Conservation (phyloP, 2,888 invertebrate species). For the Leucozona laternaria region DNA sequence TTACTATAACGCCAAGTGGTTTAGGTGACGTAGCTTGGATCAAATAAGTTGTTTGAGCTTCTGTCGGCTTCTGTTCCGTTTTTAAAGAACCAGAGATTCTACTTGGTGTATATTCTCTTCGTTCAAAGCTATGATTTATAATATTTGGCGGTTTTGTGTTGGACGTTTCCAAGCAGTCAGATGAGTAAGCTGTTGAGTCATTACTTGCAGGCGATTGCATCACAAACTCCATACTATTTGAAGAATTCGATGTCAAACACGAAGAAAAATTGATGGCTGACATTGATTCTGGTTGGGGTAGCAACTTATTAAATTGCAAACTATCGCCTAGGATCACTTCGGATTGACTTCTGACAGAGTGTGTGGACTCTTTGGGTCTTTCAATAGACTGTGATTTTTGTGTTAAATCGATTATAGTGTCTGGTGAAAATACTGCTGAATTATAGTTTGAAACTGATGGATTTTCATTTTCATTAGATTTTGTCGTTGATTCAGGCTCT, state of each 20-base stretch:
- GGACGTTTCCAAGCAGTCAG: not conserved
- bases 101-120: not conserved
- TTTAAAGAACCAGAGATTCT: not conserved
- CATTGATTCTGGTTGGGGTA: not conserved
- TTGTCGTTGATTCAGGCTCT: not conserved
- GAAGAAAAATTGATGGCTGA: not conserved
- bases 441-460: not conserved
- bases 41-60: not conserved
- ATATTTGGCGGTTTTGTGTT: not conserved
- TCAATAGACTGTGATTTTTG: not conserved
- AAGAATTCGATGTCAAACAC: not conserved
- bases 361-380: not conserved
- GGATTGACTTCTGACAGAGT: not conserved
- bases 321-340: not conserved
- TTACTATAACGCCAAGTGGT: not conserved
- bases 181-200: not conserved
- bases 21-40: not conserved
- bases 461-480: not conserved
- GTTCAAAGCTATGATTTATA: not conserved
- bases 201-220: not conserved
- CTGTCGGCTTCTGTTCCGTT: not conserved
- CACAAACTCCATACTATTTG: constrained; percentile 7
- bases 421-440: not conserved
- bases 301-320: not conserved
- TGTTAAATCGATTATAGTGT: not conserved